These are phyloP conservation scores for Solenopsis fugax DNA, from an alignment of 1,140 invertebrate genomes.

Conservation along the genomic window DNA sequence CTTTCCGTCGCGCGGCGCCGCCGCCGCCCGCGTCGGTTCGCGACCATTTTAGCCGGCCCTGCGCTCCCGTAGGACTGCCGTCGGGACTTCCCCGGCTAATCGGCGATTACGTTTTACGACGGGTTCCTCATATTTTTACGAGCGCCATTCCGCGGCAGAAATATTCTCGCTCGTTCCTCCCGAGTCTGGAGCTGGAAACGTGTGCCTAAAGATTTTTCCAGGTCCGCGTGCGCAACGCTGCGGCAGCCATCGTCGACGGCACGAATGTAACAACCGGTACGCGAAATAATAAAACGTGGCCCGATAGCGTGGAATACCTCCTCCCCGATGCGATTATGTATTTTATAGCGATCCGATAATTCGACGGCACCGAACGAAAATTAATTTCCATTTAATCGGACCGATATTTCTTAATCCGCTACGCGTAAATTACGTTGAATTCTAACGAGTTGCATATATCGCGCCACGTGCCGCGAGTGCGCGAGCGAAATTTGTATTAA, in stretches of 20 bases:
- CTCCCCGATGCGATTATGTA: conserved; percentile 1
- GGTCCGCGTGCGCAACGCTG: conserved; percentile 11
- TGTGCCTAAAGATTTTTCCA: conserved; percentile 60
- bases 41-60: conserved; percentile 23
- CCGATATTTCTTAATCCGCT: conserved; percentile 40
- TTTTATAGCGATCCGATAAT: conserved; percentile 33
- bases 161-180: conserved; percentile 48
- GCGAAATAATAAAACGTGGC: conserved; percentile 34
- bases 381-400: conserved; percentile 54
- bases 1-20: conserved; percentile 9
- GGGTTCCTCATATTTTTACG: conserved; percentile 77
- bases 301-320: background rate
- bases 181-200: conserved; percentile 37
- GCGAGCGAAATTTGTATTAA: background rate
- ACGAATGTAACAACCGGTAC: background rate
- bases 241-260: background rate
- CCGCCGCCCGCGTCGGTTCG: background rate
- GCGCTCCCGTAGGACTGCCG: conserved; percentile 11
- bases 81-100: conserved; percentile 71
- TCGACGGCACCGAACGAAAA: conserved; percentile 29
- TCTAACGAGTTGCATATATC: background rate
- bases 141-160: conserved; percentile 64
- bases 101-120: conserved; percentile 79
- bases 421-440: conserved; percentile 19
- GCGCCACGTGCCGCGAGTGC: background rate